Percentiles rank a stretch among this genome's conserved stretches.
Conservation (phyloP, 2,797 vertebrate species). For the Sebastes kiyomatsui region DNA sequence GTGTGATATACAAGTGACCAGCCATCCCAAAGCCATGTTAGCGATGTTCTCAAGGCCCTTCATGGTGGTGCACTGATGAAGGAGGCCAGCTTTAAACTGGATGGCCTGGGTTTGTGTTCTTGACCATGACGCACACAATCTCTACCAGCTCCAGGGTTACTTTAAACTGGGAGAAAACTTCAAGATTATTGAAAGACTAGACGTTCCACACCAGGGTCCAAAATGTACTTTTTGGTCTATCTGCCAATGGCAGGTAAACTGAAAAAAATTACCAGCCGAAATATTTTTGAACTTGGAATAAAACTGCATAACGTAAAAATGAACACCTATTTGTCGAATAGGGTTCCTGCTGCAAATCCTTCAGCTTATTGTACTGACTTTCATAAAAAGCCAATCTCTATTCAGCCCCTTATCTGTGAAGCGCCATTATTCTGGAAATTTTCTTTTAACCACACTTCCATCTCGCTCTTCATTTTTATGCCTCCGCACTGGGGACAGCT, state of each 20-base stretch:
- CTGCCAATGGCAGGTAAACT: neutral
- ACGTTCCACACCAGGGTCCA: neutral
- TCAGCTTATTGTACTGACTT: neutral
- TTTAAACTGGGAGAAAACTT: neutral
- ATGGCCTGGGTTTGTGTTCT: neutral
- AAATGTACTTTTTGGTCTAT: neutral
- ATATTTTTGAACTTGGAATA: neutral
- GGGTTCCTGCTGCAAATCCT: neutral
- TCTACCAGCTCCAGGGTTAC: neutral
- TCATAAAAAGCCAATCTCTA: neutral
- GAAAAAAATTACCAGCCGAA: neutral
- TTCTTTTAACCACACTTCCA: neutral
- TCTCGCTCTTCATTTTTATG: neutral
- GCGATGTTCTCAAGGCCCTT: neutral
- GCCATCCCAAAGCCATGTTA: neutral
- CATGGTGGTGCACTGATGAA: neutral
- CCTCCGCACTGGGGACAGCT: too few relatives aligned
- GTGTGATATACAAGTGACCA: neutral
- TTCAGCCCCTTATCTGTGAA: neutral
- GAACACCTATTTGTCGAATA: neutral
- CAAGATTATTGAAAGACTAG: neutral
- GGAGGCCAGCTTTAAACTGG: neutral
- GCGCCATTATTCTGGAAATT: rapidly evolving
- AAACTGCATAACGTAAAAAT: neutral
- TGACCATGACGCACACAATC: neutral